Base-by-base conservation (phyloP, 1,140 invertebrate genomes). In the Hypothenemus hampei region DNA sequence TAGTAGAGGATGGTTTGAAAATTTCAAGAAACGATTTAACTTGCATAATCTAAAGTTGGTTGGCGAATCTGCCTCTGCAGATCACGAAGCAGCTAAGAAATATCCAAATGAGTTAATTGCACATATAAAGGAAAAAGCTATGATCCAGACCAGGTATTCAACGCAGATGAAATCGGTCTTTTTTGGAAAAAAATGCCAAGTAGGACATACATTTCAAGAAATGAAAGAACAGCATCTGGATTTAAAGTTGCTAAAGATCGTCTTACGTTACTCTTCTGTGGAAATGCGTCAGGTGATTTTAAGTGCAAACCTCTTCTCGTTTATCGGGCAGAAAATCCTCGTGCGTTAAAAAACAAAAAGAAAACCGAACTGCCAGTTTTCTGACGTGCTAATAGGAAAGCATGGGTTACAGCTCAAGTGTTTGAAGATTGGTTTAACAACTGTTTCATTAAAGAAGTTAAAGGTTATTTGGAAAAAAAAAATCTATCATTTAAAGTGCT, bases 171-270 rank as follows among this genome's bases (percentile, higher is more conserved):
- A 46, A 61, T 19, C 35, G 57, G 52, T 8, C 16, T 46, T 19
- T 60, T 41, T 57, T 59, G 51, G 51, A 59, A 59, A 29, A 50
- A 54, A 50, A 56, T 59, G 41, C 72, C 73, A 44, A 61, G 57
- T 48, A 58, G 65, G 52, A 74, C 69, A 19, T 75, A 63, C 59
- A 69, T 74, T 50, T 64, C 66, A 10, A 58, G 70, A 62, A 60
- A 63, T 20, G 64, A 75, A 54, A 72, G 72, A 58, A 48, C 57
- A 31, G 62, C 67, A 44, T 64, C 66, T 20, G 72, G 73, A 40
- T 72, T 69, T 65, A 76, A 75, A 59, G 64, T 65, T 31, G 62
- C 64, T 18, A 76, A 77, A 61, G 72, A 78, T 41, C 39, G 45
- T 35, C 21, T 56, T 8, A 62, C 51, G 11, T 22, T 57, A 22